Base-by-base conservation (phyloP, 2,888 invertebrate genomes). In the Deilephila porcellus region DNA sequence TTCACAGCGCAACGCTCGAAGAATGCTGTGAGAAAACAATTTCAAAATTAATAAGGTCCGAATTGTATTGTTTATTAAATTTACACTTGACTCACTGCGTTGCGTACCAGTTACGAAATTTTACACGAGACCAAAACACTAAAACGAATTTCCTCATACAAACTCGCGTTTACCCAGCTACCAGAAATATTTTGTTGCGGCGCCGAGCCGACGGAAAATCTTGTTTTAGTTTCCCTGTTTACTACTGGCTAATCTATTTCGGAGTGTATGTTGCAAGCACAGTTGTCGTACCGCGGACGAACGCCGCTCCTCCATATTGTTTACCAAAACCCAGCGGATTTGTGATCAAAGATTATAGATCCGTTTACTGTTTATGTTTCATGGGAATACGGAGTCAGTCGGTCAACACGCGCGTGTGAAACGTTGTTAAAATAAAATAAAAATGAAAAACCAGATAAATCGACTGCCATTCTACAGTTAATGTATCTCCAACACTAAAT, bases 121-220 rank as follows among this genome's bases (percentile, higher is more conserved):
- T 80, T 80, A 52, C 81, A 81, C 80, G 85, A 85, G 82, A 86
- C 83, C 82, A 84, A 86, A 87, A 82, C 82, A 83, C 83, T 86
- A 85, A 88, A 89, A 85, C 81, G 79, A 87, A 88, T 90, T 88
- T 88, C 88, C 85, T 85, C 88, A 87, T 88, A 82, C 80, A 81
- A 83, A 80, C 82, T 79, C 80, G 82, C 85, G 85, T 86, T 86
- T 87, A 87, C 86, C 87, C 82, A 86, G 85, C 88, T 86, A 76
- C 81, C 77, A 82, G 82, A 82, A 83, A 83, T 86, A 82, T 86
- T 83, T 60, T 80, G 83, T 79, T 79, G 80, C 82, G 81, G 78
- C 79, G 78, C 76, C 83, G 81, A 81, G 77, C 80, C 79, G 80
- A 82, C 81, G 82, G 83, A 83, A 80, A 78, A 81, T 80, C 74